phyloP scores from a whole-genome alignment of 2,888 invertebrate species.

The Drosophila buzzatii region DNA sequence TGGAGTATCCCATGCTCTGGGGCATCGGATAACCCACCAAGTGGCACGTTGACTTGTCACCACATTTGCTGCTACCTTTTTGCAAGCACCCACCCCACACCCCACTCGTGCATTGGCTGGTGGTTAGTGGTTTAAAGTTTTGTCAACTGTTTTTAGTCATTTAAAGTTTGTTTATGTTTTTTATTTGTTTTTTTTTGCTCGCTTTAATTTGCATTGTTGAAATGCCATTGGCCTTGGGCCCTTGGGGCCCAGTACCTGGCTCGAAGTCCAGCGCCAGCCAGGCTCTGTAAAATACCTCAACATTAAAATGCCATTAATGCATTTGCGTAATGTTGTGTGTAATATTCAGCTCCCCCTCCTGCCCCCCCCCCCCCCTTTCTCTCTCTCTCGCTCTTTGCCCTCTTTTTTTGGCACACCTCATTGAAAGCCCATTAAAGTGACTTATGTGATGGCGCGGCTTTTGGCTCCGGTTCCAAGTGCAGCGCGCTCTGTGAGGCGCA shows the following conservation, averaged over 20 bases:
- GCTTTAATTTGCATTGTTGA: constrained; percentile 68
- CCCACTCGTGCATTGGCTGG: neutral
- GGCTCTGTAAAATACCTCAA: constrained; percentile 67
- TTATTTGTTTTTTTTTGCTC: constrained; percentile 23
- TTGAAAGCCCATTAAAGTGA: constrained; percentile 80
- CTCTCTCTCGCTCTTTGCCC: neutral
- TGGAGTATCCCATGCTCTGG: neutral
- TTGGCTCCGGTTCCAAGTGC: constrained; percentile 22
- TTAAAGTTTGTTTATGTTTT: constrained; percentile 63
- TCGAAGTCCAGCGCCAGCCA: neutral
- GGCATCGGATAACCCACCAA: constrained; percentile 2
- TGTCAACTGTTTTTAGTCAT: constrained; percentile 55
- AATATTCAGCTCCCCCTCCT: constrained; percentile 42
- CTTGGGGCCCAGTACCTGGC: constrained; percentile 48
- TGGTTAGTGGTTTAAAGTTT: constrained; percentile 62
- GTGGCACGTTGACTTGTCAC: constrained; percentile 52
- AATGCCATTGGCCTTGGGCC: constrained; percentile 36
- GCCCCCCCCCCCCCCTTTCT: neutral
- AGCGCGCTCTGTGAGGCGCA: constrained; percentile 32
- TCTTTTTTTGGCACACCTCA: constrained; percentile 62
- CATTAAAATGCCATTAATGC: constrained; percentile 80
- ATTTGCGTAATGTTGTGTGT: constrained; percentile 77
- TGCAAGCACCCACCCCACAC: constrained; percentile 35
- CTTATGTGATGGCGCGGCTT: constrained; percentile 63
- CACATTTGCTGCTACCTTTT: constrained; percentile 60